A percentile compares a stretch with the other conserved stretches of the same genome.
Conservation (phyloP, 2,888 invertebrate genomes). For the Callimorpha dominula region DNA sequence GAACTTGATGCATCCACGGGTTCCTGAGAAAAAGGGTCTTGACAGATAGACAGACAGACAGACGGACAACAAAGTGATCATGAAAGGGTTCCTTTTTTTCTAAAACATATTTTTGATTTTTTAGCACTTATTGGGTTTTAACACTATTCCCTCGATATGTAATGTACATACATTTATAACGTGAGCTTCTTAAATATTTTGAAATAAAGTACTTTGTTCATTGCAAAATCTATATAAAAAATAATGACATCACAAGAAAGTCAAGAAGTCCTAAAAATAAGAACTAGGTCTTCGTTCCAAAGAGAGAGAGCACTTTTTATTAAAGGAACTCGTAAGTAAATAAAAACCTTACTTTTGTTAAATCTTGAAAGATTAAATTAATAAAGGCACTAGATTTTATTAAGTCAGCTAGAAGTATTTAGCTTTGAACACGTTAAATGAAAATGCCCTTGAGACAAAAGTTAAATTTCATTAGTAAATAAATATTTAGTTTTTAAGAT, state of each 20-base stretch:
- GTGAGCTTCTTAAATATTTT: neutral
- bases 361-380: neutral
- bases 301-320: neutral
- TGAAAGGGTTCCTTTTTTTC: no score
- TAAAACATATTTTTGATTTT: no score
- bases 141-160: no score
- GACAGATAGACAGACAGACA: no score
- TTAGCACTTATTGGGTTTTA: no score
- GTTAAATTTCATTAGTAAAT: neutral
- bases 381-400: neutral
- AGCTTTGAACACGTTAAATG: neutral
- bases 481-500: neutral
- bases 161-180: no score
- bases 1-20: no score
- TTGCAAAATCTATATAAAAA: neutral
- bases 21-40: no score
- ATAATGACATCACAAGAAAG: neutral
- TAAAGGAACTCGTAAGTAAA: neutral
- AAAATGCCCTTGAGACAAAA: neutral
- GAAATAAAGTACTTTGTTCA: neutral
- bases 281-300: neutral
- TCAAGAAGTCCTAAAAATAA: neutral
- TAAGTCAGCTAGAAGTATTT: neutral
- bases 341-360: neutral
- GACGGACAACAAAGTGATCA: no score